phyloP scores from a whole-genome alignment of 2,113 vertebrate species.

The Dicerorhinus sumatrensis region DNA sequence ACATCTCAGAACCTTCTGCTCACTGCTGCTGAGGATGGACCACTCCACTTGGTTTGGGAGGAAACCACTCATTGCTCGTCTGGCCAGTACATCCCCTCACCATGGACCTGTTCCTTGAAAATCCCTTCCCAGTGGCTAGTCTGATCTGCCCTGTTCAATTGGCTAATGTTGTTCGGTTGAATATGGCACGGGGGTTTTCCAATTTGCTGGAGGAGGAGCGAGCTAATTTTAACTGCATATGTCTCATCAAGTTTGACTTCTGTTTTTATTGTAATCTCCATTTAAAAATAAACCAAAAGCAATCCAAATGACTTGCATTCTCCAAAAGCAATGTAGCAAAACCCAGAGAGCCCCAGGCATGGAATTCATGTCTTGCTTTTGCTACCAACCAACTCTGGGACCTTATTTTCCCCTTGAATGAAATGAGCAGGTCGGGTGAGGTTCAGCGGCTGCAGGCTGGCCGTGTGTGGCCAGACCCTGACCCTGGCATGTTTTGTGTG shows the following conservation, averaged over 20 bases:
- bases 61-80: neutral
- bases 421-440: neutral
- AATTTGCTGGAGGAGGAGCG: neutral
- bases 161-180: neutral
- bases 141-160: neutral
- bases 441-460: neutral
- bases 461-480: neutral
- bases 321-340: neutral
- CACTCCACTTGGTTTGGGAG: neutral
- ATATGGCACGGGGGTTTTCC: neutral
- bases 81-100: neutral
- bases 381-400: neutral
- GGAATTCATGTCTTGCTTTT: neutral
- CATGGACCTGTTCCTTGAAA: neutral
- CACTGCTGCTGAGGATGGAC: neutral
- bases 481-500: neutral
- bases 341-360: neutral
- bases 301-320: neutral
- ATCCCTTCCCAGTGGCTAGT: neutral
- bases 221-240: slow-evolving; percentile 51
- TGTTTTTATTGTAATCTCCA: slow-evolving; percentile 47
- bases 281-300: slow-evolving; percentile 51
- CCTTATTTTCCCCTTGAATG: slow-evolving; percentile 51
- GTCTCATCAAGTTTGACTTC: neutral
- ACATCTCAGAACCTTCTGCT: neutral